Evolutionary conservation across 2,797 vertebrate species (phyloP).

Genomic region (Scarus forsteni): DNA sequence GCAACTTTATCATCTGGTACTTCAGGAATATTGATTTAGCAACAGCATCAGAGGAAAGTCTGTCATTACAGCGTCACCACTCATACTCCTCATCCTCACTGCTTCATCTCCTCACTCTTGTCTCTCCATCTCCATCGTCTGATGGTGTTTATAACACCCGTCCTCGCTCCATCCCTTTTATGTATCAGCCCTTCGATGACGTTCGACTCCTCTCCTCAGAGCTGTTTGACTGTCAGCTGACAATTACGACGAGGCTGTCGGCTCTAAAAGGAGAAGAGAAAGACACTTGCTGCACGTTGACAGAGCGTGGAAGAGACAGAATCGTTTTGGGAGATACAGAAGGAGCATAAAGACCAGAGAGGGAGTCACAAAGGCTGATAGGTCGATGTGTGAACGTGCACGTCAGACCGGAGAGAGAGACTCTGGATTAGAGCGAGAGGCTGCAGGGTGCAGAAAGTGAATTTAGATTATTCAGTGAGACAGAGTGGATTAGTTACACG

Average conservation of each 20-base stretch:
- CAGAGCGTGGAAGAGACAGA: conserved; percentile 12
- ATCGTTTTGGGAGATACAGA: conserved; percentile 23
- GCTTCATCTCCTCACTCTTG: too few species aligned
- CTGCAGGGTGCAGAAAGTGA: conserved; percentile 39
- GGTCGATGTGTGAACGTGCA: conserved; percentile 22
- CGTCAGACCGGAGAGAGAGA: conserved; percentile 18
- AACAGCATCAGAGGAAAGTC: too few species aligned
- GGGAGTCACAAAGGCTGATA: conserved; percentile 39
- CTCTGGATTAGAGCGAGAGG: conserved; percentile 30
- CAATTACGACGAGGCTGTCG: conserved; percentile 34
- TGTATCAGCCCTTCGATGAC: conserved; percentile 24
- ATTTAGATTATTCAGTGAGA: conserved; percentile 42
- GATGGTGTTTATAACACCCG: background rate
- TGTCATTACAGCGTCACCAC: too few species aligned
- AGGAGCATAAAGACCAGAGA: conserved; percentile 16
- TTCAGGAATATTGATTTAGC: too few species aligned
- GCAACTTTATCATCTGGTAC: too few species aligned
- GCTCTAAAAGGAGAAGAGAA: conserved; percentile 13
- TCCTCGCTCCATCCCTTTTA: conserved; percentile 3
- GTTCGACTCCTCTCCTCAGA: conserved; percentile 10
- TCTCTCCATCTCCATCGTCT: background rate
- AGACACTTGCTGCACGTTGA: conserved; percentile 4
- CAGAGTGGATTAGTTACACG: conserved; percentile 27
- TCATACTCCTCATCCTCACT: too few species aligned
- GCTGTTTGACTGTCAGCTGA: conserved; percentile 35